Evolutionary conservation across 2,888 invertebrate genomes (phyloP).

Genomic region (Pterostichus niger): DNA sequence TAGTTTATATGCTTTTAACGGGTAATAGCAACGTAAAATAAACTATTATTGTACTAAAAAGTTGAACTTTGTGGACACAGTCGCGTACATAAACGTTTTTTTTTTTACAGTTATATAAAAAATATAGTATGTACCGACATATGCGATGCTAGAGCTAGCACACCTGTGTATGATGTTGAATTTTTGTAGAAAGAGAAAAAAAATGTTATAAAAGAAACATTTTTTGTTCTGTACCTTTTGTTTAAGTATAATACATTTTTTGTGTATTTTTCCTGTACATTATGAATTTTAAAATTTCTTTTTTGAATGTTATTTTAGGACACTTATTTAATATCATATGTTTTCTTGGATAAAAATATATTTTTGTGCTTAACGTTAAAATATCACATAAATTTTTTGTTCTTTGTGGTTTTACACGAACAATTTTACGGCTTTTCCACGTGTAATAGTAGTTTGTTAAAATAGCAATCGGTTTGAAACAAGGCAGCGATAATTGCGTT

Average conservation of each 20-base stretch:
- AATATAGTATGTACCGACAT: too few species aligned
- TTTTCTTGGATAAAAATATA: conserved; percentile 55
- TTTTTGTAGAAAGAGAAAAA: conserved; percentile 10
- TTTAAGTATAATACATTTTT: conserved; percentile 42
- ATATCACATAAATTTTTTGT: background rate
- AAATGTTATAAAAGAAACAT: background rate
- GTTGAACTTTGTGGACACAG: too few species aligned
- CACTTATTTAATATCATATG: conserved; percentile 55
- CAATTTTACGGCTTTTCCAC: background rate
- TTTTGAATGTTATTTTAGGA: conserved; percentile 59
- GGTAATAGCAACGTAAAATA: too few species aligned
- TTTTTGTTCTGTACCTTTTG: conserved; percentile 23
- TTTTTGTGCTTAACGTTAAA: background rate
- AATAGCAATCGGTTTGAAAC: too few species aligned
- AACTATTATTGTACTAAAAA: too few species aligned
- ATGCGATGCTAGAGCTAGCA: too few species aligned
- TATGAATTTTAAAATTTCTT: conserved; percentile 56
- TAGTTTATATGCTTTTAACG: too few species aligned
- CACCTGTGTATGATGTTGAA: too few species aligned
- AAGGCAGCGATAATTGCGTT: background rate
- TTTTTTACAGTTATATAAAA: too few species aligned
- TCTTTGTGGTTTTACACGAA: background rate
- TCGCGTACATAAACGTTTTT: too few species aligned
- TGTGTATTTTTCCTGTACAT: conserved; percentile 40
- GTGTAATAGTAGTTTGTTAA: too few species aligned